Conservation (phyloP, 1,140 invertebrate genomes). For the Drosophila athabasca region DNA sequence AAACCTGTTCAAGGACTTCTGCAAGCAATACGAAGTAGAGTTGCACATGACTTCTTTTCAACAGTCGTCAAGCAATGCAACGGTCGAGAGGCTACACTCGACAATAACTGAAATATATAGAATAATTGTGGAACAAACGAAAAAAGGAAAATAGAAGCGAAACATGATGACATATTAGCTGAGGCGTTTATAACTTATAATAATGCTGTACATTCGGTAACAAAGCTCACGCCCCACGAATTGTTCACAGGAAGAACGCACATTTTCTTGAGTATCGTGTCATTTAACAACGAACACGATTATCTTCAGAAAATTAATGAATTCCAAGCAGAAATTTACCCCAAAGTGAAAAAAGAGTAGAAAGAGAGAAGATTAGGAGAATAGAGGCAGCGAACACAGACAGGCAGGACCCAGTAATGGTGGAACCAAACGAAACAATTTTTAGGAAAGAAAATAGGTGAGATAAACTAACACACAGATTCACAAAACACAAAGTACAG, state of each 20-base stretch:
- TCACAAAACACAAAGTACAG: background rate
- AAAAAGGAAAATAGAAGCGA: too few relatives aligned
- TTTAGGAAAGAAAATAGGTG: conserved; percentile 10
- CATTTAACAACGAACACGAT: conserved; percentile 5
- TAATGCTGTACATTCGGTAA: conserved; percentile 28
- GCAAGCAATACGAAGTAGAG: too few relatives aligned
- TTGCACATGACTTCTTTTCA: too few relatives aligned
- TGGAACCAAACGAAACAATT: background rate
- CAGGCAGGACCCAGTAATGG: background rate
- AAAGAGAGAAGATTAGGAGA: background rate
- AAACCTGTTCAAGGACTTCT: too few relatives aligned
- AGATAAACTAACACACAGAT: background rate
- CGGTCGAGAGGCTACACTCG: too few relatives aligned
- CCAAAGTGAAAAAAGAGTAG: background rate
- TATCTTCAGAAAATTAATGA: conserved; percentile 9
- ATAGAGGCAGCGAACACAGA: background rate
- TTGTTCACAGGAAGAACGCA: background rate
- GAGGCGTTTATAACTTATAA: conserved; percentile 40
- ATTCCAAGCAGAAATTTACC: background rate
- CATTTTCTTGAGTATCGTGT: background rate
- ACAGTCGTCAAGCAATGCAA: too few relatives aligned
- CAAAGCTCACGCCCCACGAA: conserved; percentile 9
- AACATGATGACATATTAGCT: conserved; percentile 27
- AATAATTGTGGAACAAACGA: too few relatives aligned
- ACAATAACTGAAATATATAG: too few relatives aligned